Conservation (phyloP, 2,888 invertebrate genomes). For the Rhingia rostrata region DNA sequence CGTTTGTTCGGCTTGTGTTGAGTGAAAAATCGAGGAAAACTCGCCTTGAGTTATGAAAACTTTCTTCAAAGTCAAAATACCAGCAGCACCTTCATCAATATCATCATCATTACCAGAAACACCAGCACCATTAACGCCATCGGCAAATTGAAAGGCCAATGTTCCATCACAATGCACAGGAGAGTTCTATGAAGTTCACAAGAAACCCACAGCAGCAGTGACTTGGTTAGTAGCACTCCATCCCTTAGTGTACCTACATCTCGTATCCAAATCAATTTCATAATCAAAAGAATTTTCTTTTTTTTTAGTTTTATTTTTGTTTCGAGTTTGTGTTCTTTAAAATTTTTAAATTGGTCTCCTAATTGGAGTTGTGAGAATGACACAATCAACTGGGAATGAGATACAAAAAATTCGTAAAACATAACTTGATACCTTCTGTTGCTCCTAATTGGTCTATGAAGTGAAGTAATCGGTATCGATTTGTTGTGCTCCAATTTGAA, state of each 20-base stretch:
- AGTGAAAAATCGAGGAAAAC: slow-evolving; percentile 34
- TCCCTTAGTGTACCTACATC: slow-evolving; percentile 30
- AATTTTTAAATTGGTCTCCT: slow-evolving; percentile 3
- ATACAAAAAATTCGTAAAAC: slow-evolving; percentile 4
- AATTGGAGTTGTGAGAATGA: background rate
- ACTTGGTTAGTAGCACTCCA: slow-evolving; percentile 45
- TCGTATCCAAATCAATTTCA: slow-evolving; percentile 43
- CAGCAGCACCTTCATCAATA: slow-evolving; percentile 19
- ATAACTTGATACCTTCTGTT: slow-evolving; percentile 47
- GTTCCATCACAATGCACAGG: slow-evolving; percentile 6
- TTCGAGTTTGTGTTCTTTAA: background rate
- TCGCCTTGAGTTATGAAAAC: slow-evolving; percentile 48
- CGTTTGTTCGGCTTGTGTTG: slow-evolving; percentile 18
- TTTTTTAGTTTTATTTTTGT: slow-evolving; percentile 7
- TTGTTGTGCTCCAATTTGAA: slow-evolving; percentile 71
- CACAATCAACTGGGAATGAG: background rate
- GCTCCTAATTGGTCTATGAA: slow-evolving; percentile 57
- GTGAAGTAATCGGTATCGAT: slow-evolving; percentile 73
- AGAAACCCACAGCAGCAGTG: slow-evolving; percentile 6
- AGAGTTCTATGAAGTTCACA: slow-evolving; percentile 14
- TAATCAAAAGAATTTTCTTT: slow-evolving; percentile 15
- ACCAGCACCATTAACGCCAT: slow-evolving; percentile 16
- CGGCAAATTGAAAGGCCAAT: slow-evolving; percentile 22
- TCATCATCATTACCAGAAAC: slow-evolving; percentile 9
- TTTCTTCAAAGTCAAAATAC: slow-evolving; percentile 38